Evolutionary conservation across 2,797 vertebrate species (phyloP).

Genomic region (Falco novaeseelandiae): DNA sequence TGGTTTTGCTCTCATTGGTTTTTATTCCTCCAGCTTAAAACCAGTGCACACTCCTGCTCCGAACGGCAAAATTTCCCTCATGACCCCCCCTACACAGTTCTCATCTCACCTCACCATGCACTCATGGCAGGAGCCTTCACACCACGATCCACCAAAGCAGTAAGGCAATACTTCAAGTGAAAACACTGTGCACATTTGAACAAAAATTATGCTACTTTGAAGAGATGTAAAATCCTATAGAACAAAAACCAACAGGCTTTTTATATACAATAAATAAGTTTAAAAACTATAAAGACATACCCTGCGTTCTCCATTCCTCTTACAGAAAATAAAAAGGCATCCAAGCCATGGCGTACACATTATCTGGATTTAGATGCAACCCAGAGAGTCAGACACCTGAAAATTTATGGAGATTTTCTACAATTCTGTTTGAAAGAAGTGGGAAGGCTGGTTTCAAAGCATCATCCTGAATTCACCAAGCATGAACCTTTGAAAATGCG

Average conservation of each 20-base stretch:
- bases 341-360: background rate
- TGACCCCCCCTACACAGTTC: background rate
- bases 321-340: background rate
- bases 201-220: background rate
- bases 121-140: background rate
- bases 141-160: background rate
- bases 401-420: background rate
- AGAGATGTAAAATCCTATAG: background rate
- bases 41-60: background rate
- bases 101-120: background rate
- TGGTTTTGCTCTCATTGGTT: background rate
- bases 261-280: background rate
- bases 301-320: background rate
- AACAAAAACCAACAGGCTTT: background rate
- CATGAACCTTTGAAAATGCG: background rate
- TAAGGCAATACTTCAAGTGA: background rate
- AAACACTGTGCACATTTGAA: background rate
- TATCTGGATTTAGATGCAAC: background rate
- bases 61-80: no score
- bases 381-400: background rate
- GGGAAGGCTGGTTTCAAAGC: background rate
- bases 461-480: background rate
- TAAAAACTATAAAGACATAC: background rate
- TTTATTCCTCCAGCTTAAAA: background rate
- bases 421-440: background rate